Base-by-base conservation (phyloP, 2,113 vertebrate species). In the Oncorhynchus masou region DNA sequence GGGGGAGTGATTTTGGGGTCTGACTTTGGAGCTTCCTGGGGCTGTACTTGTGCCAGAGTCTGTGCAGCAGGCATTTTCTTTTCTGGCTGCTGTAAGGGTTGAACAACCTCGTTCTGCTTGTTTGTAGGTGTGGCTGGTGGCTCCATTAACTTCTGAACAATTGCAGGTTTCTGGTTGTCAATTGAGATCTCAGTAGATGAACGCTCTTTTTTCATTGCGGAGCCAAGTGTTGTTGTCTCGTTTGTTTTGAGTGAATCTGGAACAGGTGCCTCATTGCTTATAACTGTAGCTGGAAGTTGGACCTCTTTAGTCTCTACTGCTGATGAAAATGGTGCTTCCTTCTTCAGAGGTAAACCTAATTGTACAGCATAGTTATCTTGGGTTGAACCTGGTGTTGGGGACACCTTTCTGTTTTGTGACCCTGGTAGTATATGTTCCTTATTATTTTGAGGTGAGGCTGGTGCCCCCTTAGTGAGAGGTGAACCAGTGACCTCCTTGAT, bases 21-120 rank as follows among this genome's bases (percentile, higher is more conserved):
- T 82, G 86, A 86, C 1, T 75, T 59, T 70, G 79, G n/a, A 62
- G 57, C 70, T 81, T 85, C 67, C 13, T 85, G 87, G 70, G 82
- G 59, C 75, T 64, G 78, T 45, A 83, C 54, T 16, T 79, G 83
- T 70, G 83, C 69, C 6, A 9, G 39, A 45, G 62, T 2, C 15
- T 90, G 88, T 68, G 73, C 74, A 84, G 85, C 39, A 45, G 92
- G 31, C 88, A 93, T 7, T 76, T 86, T n/a, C 83, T 84, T 70
- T 87, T 92, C 94, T 79, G 54, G 83, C 19, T 67, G 75, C 25
- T 71, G 65, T 9, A 34, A 34, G 71, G 60, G 68, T 39, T 66
- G 48, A 67, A 25, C 7, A 68, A 74, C 57, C 86, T 85, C 93
- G 91, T 54, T 86, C 75, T 68, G 83, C 74, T 20, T 84, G 70